Evolutionary conservation across 2,113 vertebrate species (phyloP).

Genomic region (Progne subis): DNA sequence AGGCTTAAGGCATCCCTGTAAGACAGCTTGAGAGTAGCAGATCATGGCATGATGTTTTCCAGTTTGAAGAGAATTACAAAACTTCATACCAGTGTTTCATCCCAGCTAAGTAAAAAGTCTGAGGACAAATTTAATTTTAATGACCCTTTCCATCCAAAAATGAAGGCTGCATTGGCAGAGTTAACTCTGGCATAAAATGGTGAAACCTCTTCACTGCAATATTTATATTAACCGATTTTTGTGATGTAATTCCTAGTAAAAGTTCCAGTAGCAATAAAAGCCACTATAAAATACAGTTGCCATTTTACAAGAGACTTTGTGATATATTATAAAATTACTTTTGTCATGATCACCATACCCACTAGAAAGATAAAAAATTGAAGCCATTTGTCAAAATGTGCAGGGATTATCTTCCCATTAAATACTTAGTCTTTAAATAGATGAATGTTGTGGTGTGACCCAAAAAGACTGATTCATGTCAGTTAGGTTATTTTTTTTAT

Average conservation of each 20-base stretch:
- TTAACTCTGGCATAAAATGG: constrained; percentile 13
- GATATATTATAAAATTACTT: constrained; percentile 31
- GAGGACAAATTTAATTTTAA: constrained; percentile 38
- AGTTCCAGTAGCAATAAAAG: constrained; percentile 44
- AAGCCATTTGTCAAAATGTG: constrained; percentile 40
- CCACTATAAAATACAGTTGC: constrained; percentile 20
- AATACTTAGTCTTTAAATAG: not conserved
- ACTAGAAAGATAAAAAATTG: constrained; percentile 6
- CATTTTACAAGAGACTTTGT: constrained; percentile 39
- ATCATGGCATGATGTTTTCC: not conserved
- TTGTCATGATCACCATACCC: not conserved
- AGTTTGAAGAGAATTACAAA: not conserved
- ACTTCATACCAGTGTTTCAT: not conserved
- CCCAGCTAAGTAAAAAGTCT: not conserved
- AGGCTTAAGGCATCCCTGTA: not conserved
- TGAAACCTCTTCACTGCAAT: not conserved
- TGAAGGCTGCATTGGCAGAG: constrained; percentile 1
- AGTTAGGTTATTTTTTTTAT: not conserved
- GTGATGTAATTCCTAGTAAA: constrained; percentile 45
- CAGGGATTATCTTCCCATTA: not conserved
- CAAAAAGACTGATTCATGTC: not conserved
- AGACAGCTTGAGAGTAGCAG: not conserved
- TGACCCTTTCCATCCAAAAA: constrained; percentile 13
- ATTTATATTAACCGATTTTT: constrained; percentile 24
- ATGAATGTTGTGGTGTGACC: not conserved